Conservation (phyloP, 2,113 vertebrate genomes). For the Hippoglossus stenolepis region DNA sequence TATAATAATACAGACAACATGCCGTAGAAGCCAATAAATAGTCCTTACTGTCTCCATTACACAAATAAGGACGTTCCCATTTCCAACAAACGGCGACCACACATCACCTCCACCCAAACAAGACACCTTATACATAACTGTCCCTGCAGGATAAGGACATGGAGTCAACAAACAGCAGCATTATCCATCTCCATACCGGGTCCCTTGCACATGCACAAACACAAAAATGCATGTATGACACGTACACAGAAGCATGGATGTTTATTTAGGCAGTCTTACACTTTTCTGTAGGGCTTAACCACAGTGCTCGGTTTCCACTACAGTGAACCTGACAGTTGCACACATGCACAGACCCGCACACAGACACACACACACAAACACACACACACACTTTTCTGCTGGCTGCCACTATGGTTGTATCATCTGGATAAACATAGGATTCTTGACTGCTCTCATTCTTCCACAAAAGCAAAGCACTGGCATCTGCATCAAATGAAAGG, state of each 20-base stretch:
- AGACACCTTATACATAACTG: conserved; percentile 16
- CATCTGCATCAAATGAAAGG: conserved; percentile 15
- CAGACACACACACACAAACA: background rate
- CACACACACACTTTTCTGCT: conserved; percentile 20
- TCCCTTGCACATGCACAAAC: background rate
- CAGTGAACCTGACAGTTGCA: conserved; percentile 41
- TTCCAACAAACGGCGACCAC: conserved; percentile 47
- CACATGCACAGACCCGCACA: conserved; percentile 1
- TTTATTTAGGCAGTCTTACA: background rate
- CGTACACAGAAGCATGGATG: background rate
- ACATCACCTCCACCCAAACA: conserved; percentile 47
- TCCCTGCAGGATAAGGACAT: conserved; percentile 24
- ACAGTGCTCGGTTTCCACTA: conserved; percentile 50
- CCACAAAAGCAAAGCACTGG: conserved; percentile 13
- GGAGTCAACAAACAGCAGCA: background rate
- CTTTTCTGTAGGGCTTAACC: conserved; percentile 27
- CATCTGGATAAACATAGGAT: conserved; percentile 11
- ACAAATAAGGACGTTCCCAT: conserved; percentile 48
- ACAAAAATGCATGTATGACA: background rate
- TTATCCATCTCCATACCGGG: conserved; percentile 3
- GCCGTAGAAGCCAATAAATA: background rate
- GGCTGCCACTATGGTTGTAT: conserved; percentile 17
- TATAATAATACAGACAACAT: background rate
- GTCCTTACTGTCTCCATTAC: conserved; percentile 35
- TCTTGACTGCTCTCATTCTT: conserved; percentile 8